These are phyloP conservation scores for Apotomis capreana DNA, from an alignment of 2,888 invertebrate genomes.

Conservation along the genomic window DNA sequence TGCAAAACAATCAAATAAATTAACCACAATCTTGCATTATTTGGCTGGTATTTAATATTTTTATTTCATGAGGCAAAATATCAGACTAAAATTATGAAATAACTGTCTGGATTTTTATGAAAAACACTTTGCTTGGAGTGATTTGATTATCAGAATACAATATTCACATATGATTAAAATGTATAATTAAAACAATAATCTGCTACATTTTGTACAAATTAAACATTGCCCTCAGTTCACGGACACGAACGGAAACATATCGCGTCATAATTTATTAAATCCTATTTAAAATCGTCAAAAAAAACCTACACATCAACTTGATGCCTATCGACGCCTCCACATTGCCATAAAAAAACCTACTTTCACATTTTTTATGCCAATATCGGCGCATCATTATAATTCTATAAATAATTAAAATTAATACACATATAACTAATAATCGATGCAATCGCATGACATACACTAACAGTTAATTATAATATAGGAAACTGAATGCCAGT, in stretches of 20 bases:
- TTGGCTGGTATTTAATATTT: no score
- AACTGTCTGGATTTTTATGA: neutral
- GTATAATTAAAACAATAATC: conserved; percentile 33
- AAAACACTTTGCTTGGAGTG: neutral
- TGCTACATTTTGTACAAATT: conserved; percentile 40
- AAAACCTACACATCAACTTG: conserved; percentile 27
- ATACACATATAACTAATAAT: conserved; percentile 37
- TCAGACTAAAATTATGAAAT: no score
- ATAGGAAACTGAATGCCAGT: conserved; percentile 40
- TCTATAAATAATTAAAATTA: conserved; percentile 40
- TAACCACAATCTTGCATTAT: no score
- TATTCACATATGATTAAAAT: conserved; percentile 20
- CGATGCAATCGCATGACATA: conserved; percentile 30
- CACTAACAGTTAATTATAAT: conserved; percentile 35
- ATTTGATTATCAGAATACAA: conserved; percentile 17
- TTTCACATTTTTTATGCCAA: conserved; percentile 2
- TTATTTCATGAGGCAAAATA: no score
- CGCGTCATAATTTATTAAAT: conserved; percentile 36
- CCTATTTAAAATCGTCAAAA: conserved; percentile 39
- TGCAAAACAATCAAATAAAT: neutral
- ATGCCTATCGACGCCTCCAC: conserved; percentile 17
- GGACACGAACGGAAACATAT: conserved; percentile 6
- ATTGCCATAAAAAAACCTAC: neutral
- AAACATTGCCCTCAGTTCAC: conserved; percentile 28
- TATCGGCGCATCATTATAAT: conserved; percentile 24